These are phyloP conservation scores for Verasper variegatus DNA, from an alignment of 2,113 vertebrate species.

Conservation along the genomic window DNA sequence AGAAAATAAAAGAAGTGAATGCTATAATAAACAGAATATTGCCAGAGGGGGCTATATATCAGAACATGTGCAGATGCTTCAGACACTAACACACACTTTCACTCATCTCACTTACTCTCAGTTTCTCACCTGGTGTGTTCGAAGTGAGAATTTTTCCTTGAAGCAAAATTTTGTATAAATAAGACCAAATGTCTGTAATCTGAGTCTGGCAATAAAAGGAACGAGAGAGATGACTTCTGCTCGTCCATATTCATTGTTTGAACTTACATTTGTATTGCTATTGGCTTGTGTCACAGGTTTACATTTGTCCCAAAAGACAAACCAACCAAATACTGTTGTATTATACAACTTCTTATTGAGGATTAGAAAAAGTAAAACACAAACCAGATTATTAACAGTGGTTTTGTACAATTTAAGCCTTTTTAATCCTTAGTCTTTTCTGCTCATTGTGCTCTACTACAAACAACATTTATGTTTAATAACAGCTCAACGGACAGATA, in stretches of 20 bases:
- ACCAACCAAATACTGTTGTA: not conserved
- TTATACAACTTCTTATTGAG: not conserved
- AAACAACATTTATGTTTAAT: no score
- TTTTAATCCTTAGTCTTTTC: no score
- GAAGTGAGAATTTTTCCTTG: constrained; percentile 11
- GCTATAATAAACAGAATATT: not conserved
- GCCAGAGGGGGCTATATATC: constrained; percentile 12
- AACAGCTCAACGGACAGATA: not conserved
- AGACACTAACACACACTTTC: not conserved
- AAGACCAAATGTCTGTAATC: constrained; percentile 4
- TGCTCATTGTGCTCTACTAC: no score
- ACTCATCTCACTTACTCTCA: not conserved
- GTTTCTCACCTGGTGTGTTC: constrained; percentile 13
- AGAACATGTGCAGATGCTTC: constrained; percentile 5
- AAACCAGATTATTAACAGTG: no score
- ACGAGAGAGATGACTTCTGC: not conserved
- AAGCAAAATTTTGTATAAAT: constrained; percentile 17
- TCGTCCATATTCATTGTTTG: not conserved
- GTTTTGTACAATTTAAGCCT: no score
- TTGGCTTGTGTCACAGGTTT: constrained; percentile 3
- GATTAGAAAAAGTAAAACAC: not conserved
- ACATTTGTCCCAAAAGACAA: constrained; percentile 6
- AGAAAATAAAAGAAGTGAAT: constrained; percentile 19
- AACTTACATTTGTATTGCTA: not conserved
- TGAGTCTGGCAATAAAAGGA: not conserved